Evolutionary conservation across 2,888 invertebrate species (phyloP), one percentile per base, ranked within the genome.

Genomic region (Yponomeuta sedellus): DNA sequence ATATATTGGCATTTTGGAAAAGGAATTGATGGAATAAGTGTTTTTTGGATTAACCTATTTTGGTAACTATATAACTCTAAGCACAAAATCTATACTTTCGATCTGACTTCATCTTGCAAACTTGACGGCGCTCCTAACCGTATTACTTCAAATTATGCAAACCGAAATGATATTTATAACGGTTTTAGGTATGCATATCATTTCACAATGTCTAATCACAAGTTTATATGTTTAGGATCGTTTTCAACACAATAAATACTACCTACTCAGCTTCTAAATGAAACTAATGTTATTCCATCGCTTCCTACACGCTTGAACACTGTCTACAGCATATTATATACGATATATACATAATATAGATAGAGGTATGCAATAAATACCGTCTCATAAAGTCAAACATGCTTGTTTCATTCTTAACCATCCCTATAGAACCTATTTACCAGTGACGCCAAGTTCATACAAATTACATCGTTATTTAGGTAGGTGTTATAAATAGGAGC

Each of bases 291-390:
- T 65, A 68, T 70, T 70, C 69, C 72, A 71, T 71, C 71, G 72
- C 74, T 72, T 73, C 71, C 71, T 63, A 64, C 65, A 66, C 71
- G 71, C 73, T 73, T 72, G 69, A 62, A 69, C 64, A 64, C 64
- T 56, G 52, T 64, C 69, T 68, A 68, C 73, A 34, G 64, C 64
- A 64, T 56, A 56, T 56, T 64, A 64, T 56, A 69, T 70, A 72
- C 67, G 70, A 70, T 74, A 74, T 75, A 73, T 77, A 75, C 72
- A 70, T 76, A 76, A 70, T 74, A 64, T 77, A 77, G 72, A 73
- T 77, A 77, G 73, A 73, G 75, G 76, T 78, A 75, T 75, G 44
- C 66, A 77, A 76, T 77, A 77, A 77, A 77, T 77, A 78, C 76
- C 78, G 74, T 76, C 75, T 73, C 71, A 72, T 71, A 71, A 64